phyloP scores from a whole-genome alignment of 2,797 vertebrate genomes.

The Hippocampus kuda region DNA sequence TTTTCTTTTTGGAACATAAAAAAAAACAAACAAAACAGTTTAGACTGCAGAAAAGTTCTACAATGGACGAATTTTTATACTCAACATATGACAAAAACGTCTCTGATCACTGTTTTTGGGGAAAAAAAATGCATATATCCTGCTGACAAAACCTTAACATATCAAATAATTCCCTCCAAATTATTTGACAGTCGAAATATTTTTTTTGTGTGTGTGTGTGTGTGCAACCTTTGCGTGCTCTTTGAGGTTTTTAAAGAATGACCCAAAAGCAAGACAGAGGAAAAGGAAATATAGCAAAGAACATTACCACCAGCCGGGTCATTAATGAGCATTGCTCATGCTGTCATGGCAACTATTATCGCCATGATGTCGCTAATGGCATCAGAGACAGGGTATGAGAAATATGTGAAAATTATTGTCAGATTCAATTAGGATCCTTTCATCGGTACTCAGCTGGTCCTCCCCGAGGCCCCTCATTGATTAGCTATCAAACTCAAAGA shows the following conservation, averaged over 20 bases:
- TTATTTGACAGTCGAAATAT: not conserved
- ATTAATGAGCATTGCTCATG: slow-evolving; percentile 81
- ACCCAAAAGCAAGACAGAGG: slow-evolving; percentile 17
- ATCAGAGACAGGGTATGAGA: slow-evolving; percentile 71
- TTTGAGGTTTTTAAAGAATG: slow-evolving; percentile 15
- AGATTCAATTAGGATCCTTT: slow-evolving; percentile 77
- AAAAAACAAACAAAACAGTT: no score
- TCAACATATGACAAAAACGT: no score
- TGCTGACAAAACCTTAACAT: no score
- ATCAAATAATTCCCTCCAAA: not conserved
- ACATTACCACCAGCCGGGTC: slow-evolving; percentile 70
- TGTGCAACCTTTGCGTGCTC: slow-evolving; percentile 6
- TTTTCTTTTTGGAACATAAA: no score
- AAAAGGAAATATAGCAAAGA: slow-evolving; percentile 61
- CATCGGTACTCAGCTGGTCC: slow-evolving; percentile 70
- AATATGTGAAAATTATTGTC: slow-evolving; percentile 81
- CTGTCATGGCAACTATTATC: slow-evolving; percentile 81
- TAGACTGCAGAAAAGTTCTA: no score
- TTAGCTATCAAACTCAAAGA: slow-evolving; percentile 72
- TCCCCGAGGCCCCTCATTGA: slow-evolving; percentile 67
- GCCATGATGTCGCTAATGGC: slow-evolving; percentile 76
- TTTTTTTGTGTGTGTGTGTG: not conserved
- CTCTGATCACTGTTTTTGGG: no score
- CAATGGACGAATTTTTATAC: no score
- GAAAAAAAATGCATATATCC: no score